These are phyloP conservation scores for Athripsodes cinereus DNA, from an alignment of 2,888 invertebrate genomes.

Conservation along the genomic window DNA sequence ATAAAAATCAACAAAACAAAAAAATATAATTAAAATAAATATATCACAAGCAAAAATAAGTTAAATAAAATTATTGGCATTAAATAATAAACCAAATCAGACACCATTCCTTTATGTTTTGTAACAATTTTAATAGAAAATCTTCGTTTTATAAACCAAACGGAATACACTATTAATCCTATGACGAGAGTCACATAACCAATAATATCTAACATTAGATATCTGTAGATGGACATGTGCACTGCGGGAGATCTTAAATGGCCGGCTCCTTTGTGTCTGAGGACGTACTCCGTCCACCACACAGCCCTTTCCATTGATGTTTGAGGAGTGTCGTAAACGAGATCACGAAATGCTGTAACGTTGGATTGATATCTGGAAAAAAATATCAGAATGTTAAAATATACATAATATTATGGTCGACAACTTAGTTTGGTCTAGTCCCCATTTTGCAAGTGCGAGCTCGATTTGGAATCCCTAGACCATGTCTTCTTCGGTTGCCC, in stretches of 20 bases:
- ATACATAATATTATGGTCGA: constrained; percentile 22
- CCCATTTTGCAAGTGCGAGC: no score
- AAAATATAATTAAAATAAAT: no score
- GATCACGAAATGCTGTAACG: constrained; percentile 25
- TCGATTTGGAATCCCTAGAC: no score
- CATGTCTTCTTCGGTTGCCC: no score
- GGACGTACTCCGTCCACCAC: constrained; percentile 51
- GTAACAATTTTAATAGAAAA: neutral
- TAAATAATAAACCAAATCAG: neutral
- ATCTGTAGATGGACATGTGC: constrained; percentile 22
- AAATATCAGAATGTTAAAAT: constrained; percentile 3
- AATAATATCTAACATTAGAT: constrained; percentile 11
- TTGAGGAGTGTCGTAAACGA: constrained; percentile 38
- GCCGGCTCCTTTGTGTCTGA: constrained; percentile 42
- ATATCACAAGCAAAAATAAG: no score
- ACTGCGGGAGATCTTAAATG: constrained; percentile 39
- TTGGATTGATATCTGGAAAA: constrained; percentile 5
- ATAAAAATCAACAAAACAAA: no score
- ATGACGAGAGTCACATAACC: neutral
- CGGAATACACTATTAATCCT: neutral
- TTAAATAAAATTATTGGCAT: neutral
- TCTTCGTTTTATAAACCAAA: neutral
- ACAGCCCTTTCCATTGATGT: constrained; percentile 40
- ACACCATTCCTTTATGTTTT: no score
- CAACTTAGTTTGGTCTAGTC: no score